Evolutionary conservation across 2,888 invertebrate genomes (phyloP).

Genomic region (Drosophila nr. medialis): DNA sequence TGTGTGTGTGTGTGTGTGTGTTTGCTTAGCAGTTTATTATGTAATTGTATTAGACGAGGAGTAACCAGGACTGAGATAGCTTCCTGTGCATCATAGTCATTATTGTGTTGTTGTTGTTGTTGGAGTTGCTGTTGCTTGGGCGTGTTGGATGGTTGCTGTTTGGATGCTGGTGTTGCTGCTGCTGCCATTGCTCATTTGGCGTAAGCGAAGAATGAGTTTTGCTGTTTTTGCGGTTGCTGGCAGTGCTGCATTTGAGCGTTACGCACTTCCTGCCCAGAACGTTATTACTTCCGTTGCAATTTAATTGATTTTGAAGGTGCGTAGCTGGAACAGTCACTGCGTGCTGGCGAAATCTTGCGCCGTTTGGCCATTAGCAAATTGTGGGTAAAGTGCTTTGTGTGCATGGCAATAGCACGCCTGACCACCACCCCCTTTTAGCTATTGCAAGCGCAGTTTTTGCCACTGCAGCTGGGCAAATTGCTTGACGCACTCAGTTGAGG

Average conservation of each 20-base stretch:
- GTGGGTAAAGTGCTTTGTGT: slow-evolving; percentile 74
- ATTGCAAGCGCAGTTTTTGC: slow-evolving; percentile 46
- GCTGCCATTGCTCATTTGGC: slow-evolving; percentile 57
- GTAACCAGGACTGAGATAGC: slow-evolving; percentile 63
- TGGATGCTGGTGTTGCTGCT: slow-evolving; percentile 20
- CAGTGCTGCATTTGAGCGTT: slow-evolving; percentile 70
- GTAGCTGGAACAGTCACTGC: slow-evolving; percentile 24
- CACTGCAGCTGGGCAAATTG: slow-evolving; percentile 51
- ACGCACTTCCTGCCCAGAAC: slow-evolving; percentile 77
- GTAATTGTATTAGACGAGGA: slow-evolving; percentile 74
- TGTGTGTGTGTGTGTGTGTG: slow-evolving; percentile 11
- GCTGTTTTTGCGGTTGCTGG: slow-evolving; percentile 69
- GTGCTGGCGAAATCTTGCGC: slow-evolving; percentile 50
- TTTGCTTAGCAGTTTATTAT: slow-evolving; percentile 46
- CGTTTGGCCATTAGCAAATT: slow-evolving; percentile 74
- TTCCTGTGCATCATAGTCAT: slow-evolving; percentile 57
- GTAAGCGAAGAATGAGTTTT: slow-evolving; percentile 55
- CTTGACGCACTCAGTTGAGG: slow-evolving; percentile 44
- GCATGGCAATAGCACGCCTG: slow-evolving; percentile 29
- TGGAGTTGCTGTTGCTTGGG: slow-evolving; percentile 29
- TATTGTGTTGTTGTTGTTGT: slow-evolving; percentile 24
- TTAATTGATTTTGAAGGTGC: slow-evolving; percentile 81
- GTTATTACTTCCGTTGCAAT: slow-evolving; percentile 80
- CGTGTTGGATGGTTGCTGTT: slow-evolving; percentile 28
- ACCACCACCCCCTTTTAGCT: neutral